Base-by-base conservation (phyloP, 2,113 vertebrate species). In the Gambusia holbrooki region DNA sequence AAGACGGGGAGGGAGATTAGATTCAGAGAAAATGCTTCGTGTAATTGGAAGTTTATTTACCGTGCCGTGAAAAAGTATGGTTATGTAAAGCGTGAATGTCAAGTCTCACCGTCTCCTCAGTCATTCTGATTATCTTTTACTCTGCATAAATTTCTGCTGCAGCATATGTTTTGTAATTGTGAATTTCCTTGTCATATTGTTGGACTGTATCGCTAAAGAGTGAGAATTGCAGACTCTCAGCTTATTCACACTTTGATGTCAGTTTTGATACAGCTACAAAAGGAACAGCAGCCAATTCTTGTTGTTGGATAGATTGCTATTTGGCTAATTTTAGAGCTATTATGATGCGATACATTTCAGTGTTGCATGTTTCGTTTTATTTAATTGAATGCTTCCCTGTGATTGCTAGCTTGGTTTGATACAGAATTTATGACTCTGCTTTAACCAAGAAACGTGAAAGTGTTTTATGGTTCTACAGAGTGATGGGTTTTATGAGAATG, bases 31-130 rank as follows among this genome's bases (percentile, higher is more conserved):
- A 84, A 76, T n/a, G 29, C 17, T 3, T 17, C 33, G 27, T 69
- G 37, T 66, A 85, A 84, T 78, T 86, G 81, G 83, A 73, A 75
- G 69, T 82, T 84, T 84, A 84, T 74, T 66, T 78, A 78, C 63
- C 51, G 62, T 71, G 65, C 54, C 73, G 70, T 76, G 60, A 79
- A 77, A 70, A 84, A 42, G 22, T 48, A 67, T 28, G 51, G 61
- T 25, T 48, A 73, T 51, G 62, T 61, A 61, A 77, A 78, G 76
- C 51, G 45, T 71, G 33, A 67, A 58, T 64, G 30, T 77, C 14
- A 67, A 32, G 30, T 73, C 22, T 68, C 27, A 28, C 61, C 28
- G 76, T 73, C 63, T 60, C 61, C 37, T 79, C 42, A 67, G 62
- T 28, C 64, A 42, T n/a, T 79, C 37, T 77, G 35, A 74, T 81